These are phyloP conservation scores for Bilobella aurantiaca DNA, from an alignment of 1,140 invertebrate genomes.

Conservation along the genomic window DNA sequence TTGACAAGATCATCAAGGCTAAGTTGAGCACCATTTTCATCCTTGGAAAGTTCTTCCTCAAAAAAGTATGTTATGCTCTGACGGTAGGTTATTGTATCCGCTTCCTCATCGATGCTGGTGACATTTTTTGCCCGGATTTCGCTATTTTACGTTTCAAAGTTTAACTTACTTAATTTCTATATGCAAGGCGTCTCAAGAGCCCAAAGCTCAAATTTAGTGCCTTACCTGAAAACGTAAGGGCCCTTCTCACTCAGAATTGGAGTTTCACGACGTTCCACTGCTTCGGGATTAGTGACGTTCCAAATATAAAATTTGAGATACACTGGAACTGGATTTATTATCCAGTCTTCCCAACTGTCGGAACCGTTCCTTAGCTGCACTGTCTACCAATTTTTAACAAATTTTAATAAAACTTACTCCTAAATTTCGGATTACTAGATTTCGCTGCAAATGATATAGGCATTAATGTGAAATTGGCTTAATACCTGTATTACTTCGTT, in stretches of 20 bases:
- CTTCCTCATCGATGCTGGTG: not conserved
- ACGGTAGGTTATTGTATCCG: constrained; percentile 1
- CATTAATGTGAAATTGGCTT: not conserved
- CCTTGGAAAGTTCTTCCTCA: not conserved
- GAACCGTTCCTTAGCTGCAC: constrained; percentile 5
- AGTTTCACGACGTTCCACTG: constrained; percentile 39
- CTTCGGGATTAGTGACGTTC: constrained; percentile 42
- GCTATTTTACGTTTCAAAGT: not conserved
- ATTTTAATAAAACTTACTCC: not conserved
- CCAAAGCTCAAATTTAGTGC: not conserved
- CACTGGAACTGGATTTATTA: constrained; percentile 41
- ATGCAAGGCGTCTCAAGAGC: too few species aligned
- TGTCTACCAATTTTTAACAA: not conserved
- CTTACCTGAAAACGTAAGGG: constrained; percentile 45
- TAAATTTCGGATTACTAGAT: not conserved
- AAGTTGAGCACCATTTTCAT: not conserved
- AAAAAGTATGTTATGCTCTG: constrained; percentile 1
- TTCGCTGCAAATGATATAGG: not conserved
- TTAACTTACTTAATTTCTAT: not conserved
- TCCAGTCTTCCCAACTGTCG: constrained; percentile 37
- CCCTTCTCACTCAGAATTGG: constrained; percentile 42
- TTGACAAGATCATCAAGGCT: not conserved
- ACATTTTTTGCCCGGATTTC: not conserved
- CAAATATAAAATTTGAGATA: constrained; percentile 44
- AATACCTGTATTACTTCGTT: constrained; percentile 8